phyloP scores from a whole-genome alignment of 2,797 vertebrate species.

The Coranthus polyacanthus region DNA sequence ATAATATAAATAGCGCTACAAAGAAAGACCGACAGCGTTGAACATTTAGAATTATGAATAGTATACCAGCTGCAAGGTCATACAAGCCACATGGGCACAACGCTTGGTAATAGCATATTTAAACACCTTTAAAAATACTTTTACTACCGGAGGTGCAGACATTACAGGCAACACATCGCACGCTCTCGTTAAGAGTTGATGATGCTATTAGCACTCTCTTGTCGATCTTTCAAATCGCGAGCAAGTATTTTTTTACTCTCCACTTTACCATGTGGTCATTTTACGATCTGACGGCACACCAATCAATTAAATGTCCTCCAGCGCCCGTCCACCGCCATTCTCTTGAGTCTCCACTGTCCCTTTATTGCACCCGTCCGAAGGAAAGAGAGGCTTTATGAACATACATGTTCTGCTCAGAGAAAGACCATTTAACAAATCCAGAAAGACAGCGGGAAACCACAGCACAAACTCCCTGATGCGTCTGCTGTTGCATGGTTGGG shows the following conservation, averaged over 20 bases:
- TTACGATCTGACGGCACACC: slow-evolving; percentile 66
- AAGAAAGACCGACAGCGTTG: background rate
- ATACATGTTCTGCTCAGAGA: slow-evolving; percentile 32
- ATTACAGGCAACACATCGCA: slow-evolving; percentile 34
- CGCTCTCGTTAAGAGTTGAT: slow-evolving; percentile 55
- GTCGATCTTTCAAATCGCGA: slow-evolving; percentile 39
- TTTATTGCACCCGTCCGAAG: slow-evolving; percentile 62
- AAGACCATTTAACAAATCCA: slow-evolving; percentile 55
- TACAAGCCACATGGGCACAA: slow-evolving; percentile 18
- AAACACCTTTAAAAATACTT: slow-evolving; percentile 59
- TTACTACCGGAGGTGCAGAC: slow-evolving; percentile 49
- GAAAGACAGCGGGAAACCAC: slow-evolving; percentile 52
- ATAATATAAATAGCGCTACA: background rate
- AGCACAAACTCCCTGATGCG: slow-evolving; percentile 52
- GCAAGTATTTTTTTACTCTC: slow-evolving; percentile 24
- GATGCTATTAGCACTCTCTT: slow-evolving; percentile 60
- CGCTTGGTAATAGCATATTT: slow-evolving; percentile 50
- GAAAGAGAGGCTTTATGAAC: slow-evolving; percentile 59
- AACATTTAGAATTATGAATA: slow-evolving; percentile 24
- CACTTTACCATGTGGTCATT: slow-evolving; percentile 61
- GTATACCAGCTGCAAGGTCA: slow-evolving; percentile 32
- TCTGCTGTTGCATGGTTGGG: slow-evolving; percentile 37
- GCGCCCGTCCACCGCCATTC: slow-evolving; percentile 53
- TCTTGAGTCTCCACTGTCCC: slow-evolving; percentile 64
- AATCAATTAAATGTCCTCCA: slow-evolving; percentile 71